A percentile compares a stretch with the other conserved stretches of the same genome.
Conservation (phyloP, 2,797 vertebrate species). For the Enteromius unitaeniatus region DNA sequence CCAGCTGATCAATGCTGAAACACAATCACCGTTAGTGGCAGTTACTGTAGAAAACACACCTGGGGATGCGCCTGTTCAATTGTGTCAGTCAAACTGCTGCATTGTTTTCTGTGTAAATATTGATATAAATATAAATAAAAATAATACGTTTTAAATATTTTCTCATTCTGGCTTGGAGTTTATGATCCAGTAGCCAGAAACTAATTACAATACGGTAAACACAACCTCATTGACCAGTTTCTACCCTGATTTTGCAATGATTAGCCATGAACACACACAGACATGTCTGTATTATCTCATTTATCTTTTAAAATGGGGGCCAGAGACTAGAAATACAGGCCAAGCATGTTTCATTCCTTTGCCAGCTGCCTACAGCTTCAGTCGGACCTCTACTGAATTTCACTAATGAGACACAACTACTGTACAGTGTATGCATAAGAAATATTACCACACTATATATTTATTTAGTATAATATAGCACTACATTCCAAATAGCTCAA, state of each 20-base stretch:
- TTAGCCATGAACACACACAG: not conserved
- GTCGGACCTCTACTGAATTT: not conserved
- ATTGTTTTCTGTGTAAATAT: not conserved
- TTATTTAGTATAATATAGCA: not conserved
- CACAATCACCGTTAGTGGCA: not conserved
- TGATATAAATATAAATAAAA: too few species aligned
- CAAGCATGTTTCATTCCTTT: not conserved
- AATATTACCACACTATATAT: not conserved
- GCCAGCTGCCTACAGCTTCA: not conserved
- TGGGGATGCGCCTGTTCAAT: not conserved
- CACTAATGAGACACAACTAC: not conserved
- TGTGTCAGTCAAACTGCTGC: not conserved
- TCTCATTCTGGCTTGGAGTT: not conserved
- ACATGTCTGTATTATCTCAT: not conserved
- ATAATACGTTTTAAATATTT: too few species aligned
- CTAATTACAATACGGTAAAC: not conserved
- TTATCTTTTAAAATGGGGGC: not conserved
- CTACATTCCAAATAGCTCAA: not conserved
- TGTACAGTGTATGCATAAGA: not conserved
- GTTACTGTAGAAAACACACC: not conserved
- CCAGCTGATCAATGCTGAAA: not conserved
- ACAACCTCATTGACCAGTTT: not conserved
- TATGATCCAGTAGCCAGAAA: not conserved
- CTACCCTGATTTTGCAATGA: not conserved
- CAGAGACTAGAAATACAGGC: slow-evolving; percentile 30